A percentile compares a stretch with the other conserved stretches of the same genome.
These are phyloP conservation scores for Nymphalis io DNA, from an alignment of 1,140 invertebrate species.

Conservation along the genomic window DNA sequence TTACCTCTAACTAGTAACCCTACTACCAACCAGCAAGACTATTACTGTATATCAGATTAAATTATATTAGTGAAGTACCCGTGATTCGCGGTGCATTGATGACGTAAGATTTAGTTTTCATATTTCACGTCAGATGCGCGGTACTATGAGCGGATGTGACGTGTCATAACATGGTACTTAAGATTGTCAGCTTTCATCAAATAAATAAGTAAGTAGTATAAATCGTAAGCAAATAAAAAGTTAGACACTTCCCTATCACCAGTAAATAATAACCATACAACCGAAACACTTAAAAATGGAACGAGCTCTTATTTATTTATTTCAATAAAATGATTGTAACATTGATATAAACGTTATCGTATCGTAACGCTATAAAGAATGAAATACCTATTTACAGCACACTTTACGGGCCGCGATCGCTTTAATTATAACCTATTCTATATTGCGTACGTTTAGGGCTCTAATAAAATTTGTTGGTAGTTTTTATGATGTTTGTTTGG, in stretches of 20 bases:
- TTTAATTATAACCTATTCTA: slow-evolving; percentile 62
- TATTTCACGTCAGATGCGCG: too few relatives aligned
- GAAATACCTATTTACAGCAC: slow-evolving; percentile 63
- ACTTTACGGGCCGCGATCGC: slow-evolving; percentile 59
- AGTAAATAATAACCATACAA: slow-evolving; percentile 8
- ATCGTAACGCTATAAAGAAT: slow-evolving; percentile 57
- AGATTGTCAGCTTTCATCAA: too few relatives aligned
- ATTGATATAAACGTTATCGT: slow-evolving; percentile 57
- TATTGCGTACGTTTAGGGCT: slow-evolving; percentile 53
- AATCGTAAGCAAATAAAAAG: slow-evolving; percentile 8
- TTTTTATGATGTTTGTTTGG: slow-evolving; percentile 33
- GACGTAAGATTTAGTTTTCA: too few relatives aligned
- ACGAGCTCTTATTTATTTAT: slow-evolving; percentile 24
- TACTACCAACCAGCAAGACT: too few relatives aligned
- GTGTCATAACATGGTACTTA: too few relatives aligned
- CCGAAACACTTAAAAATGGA: slow-evolving; percentile 17
- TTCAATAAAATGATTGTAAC: slow-evolving; percentile 27
- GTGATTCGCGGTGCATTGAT: too few relatives aligned
- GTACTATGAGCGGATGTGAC: too few relatives aligned
- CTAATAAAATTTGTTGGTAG: slow-evolving; percentile 49
- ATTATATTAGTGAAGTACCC: too few relatives aligned
- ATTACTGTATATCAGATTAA: too few relatives aligned
- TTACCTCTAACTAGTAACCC: too few relatives aligned
- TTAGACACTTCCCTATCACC: neutral
- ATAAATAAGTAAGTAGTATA: slow-evolving; percentile 7